Conservation (phyloP, 2,797 vertebrate genomes). For the Ficedula albicollis region DNA sequence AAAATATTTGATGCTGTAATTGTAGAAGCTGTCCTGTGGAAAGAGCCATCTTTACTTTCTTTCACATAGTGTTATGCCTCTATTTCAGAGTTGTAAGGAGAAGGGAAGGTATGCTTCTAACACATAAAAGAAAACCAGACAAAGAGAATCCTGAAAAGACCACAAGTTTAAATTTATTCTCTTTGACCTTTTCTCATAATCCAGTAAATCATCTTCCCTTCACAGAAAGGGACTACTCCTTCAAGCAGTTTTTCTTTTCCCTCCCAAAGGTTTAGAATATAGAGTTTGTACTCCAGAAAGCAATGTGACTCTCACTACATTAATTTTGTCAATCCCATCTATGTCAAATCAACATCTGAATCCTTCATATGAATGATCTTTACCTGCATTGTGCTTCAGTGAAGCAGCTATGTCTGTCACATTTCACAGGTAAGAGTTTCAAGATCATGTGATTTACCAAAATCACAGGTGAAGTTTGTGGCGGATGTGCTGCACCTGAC, state of each 20-base stretch:
- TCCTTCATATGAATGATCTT: neutral
- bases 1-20: neutral
- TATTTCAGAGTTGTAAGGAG: neutral
- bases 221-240: neutral
- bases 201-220: neutral
- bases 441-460: neutral
- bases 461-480: neutral
- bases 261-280: neutral
- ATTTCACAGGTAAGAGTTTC: neutral
- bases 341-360: neutral
- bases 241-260: neutral
- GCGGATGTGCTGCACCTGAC: neutral
- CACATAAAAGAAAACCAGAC: neutral
- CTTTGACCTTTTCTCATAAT: neutral
- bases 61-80: neutral
- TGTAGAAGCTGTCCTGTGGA: neutral
- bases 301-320: neutral
- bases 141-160: neutral
- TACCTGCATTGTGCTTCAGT: neutral
- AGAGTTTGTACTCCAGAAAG: neutral
- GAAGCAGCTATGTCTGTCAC: neutral
- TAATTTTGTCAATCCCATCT: neutral
- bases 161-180: neutral
- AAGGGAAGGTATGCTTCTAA: neutral
- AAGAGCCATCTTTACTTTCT: neutral